A percentile compares a stretch with the other conserved stretches of the same genome.
phyloP scores from a whole-genome alignment of 2,113 vertebrate genomes.

The Bungarus multicinctus region DNA sequence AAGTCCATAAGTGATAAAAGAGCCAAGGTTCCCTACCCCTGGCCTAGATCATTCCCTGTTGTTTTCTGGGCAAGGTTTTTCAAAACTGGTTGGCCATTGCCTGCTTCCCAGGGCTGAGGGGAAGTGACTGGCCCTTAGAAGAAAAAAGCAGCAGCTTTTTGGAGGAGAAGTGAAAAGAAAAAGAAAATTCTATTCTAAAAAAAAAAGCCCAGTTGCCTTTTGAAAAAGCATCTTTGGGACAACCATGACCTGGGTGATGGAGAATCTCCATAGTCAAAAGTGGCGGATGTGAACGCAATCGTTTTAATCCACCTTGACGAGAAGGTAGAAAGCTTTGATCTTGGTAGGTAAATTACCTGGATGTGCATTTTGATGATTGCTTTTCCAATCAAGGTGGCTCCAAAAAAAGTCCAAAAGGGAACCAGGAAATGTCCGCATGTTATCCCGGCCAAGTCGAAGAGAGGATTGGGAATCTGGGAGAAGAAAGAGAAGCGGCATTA shows the following conservation, averaged over 20 bases:
- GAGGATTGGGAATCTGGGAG: constrained; percentile 83
- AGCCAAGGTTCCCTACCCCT: too few relatives aligned
- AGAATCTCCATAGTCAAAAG: neutral
- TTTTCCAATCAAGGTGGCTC: constrained; percentile 94
- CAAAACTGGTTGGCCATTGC: neutral
- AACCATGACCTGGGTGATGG: too few relatives aligned
- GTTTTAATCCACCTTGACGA: neutral
- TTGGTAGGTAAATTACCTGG: constrained; percentile 76
- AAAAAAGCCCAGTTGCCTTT: neutral
- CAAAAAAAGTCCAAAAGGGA: constrained; percentile 97
- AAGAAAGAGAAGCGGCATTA: neutral
- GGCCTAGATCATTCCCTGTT: neutral
- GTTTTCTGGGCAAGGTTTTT: neutral
- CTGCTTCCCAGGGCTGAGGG: neutral
- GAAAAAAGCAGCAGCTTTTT: neutral
- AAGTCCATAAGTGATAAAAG: too few relatives aligned
- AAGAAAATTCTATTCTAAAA: neutral
- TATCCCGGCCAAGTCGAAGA: constrained; percentile 96
- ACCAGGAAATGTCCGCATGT: constrained; percentile 89
- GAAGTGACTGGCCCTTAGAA: neutral
- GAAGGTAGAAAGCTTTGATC: neutral
- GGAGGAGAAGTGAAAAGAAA: neutral
- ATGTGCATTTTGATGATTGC: constrained; percentile 98
- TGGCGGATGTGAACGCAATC: too few relatives aligned
- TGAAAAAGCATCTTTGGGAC: neutral